Conservation (phyloP, 2,113 vertebrate species). For the Rhabdomys dilectus region DNA sequence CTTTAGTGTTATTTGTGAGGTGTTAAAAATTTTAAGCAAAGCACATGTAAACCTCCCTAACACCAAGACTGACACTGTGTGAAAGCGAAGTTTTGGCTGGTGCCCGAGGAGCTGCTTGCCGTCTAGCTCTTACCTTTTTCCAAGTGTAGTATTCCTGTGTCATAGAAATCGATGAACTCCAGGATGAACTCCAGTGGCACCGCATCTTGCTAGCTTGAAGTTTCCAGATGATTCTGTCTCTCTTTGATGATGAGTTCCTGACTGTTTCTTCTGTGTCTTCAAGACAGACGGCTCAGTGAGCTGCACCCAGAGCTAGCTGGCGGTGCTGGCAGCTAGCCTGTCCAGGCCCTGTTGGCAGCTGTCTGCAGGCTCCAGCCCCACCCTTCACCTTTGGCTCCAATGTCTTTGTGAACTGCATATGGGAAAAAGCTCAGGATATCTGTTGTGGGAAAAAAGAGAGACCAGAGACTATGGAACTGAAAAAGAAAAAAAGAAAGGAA, state of each 20-base stretch:
- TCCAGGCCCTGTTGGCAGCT: not conserved
- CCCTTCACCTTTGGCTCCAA: not conserved
- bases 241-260: not conserved
- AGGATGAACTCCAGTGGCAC: not conserved
- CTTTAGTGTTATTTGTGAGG: not conserved
- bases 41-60: not conserved
- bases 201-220: not conserved
- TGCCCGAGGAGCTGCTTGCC: not conserved
- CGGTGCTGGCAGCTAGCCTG: accelerated
- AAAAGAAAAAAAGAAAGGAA: not conserved
- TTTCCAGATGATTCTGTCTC: not conserved
- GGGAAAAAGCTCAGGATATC: not conserved
- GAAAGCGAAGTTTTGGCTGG: not conserved
- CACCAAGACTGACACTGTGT: not conserved
- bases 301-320: not conserved
- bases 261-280: not conserved
- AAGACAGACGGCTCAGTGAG: not conserved
- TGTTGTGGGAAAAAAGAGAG: not conserved
- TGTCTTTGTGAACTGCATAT: not conserved
- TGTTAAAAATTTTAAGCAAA: slow-evolving; percentile 39
- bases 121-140: not conserved
- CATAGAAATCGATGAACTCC: not conserved
- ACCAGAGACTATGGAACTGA: not conserved
- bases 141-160: not conserved
- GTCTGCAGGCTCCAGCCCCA: not conserved